These are phyloP conservation scores for Brachirus orientalis DNA, from an alignment of 2,113 vertebrate species.

Conservation along the genomic window DNA sequence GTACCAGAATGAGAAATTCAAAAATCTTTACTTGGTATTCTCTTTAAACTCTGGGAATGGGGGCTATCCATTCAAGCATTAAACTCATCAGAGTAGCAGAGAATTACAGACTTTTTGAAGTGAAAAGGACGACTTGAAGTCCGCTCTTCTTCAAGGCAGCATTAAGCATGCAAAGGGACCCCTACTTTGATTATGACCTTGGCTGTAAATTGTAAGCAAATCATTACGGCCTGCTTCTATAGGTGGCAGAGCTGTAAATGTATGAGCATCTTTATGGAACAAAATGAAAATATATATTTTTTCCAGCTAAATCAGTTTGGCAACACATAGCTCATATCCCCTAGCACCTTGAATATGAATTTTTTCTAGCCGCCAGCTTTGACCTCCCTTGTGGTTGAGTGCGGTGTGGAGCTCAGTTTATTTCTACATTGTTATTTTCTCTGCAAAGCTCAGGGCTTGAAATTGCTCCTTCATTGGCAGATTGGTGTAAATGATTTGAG, in stretches of 20 bases:
- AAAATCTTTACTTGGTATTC: constrained; percentile 41
- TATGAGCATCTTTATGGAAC: constrained; percentile 72
- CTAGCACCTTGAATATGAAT: constrained; percentile 64
- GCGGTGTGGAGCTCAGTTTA: constrained; percentile 38
- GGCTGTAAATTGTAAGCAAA: constrained; percentile 73
- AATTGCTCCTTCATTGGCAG: constrained; percentile 51
- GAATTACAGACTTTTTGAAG: constrained; percentile 59
- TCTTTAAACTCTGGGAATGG: constrained; percentile 53
- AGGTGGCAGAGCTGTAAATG: constrained; percentile 61
- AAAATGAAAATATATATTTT: constrained; percentile 75
- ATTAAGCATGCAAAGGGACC: constrained; percentile 55
- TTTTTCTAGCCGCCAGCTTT: constrained; percentile 66
- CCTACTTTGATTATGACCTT: constrained; percentile 71
- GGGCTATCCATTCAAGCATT: constrained; percentile 49
- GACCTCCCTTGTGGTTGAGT: constrained; percentile 70
- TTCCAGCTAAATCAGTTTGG: constrained; percentile 77
- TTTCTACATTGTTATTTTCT: constrained; percentile 69
- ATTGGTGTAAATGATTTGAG: constrained; percentile 58
- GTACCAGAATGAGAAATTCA: constrained; percentile 41
- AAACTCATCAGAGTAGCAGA: constrained; percentile 57
- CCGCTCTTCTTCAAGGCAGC: constrained; percentile 38
- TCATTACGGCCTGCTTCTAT: constrained; percentile 55
- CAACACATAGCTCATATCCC: constrained; percentile 69
- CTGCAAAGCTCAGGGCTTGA: constrained; percentile 51
- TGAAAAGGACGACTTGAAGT: constrained; percentile 59